Conservation (phyloP, 1,140 invertebrate genomes). For the Panulirus ornatus region DNA sequence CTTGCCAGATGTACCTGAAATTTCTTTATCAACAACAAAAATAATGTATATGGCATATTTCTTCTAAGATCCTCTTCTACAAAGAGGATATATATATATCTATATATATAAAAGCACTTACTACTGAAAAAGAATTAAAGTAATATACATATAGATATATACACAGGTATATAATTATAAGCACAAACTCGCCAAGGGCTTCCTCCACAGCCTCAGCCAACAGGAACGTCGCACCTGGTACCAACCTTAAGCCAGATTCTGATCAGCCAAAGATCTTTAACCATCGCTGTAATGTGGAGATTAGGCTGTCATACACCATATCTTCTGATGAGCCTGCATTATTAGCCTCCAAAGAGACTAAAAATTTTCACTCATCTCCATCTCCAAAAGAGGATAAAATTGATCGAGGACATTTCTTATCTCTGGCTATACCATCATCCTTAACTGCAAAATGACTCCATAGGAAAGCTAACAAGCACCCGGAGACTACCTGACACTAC, state of each 20-base stretch:
- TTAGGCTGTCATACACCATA: slow-evolving; percentile 18
- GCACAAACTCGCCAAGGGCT: not conserved
- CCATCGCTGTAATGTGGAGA: slow-evolving; percentile 31
- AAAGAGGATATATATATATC: not conserved
- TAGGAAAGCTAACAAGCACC: not conserved
- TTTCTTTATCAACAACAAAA: not conserved
- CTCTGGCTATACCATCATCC: not conserved
- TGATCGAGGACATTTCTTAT: not conserved
- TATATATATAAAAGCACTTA: no score
- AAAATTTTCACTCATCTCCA: slow-evolving; percentile 10
- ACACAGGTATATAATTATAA: not conserved
- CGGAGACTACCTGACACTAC: not conserved
- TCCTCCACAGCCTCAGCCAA: slow-evolving; percentile 21
- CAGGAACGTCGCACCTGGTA: slow-evolving; percentile 36
- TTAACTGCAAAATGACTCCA: not conserved
- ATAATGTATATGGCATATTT: not conserved
- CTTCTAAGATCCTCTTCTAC: not conserved
- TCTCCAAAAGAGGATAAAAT: not conserved
- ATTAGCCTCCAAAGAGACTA: not conserved
- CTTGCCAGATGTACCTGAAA: slow-evolving; percentile 12
- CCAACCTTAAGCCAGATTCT: slow-evolving; percentile 27
- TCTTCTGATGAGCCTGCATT: slow-evolving; percentile 28
- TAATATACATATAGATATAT: not conserved
- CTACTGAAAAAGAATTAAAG: no score
- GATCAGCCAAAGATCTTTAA: not conserved